Conservation (phyloP, 1,140 invertebrate genomes). For the Pogonus chalceus region DNA sequence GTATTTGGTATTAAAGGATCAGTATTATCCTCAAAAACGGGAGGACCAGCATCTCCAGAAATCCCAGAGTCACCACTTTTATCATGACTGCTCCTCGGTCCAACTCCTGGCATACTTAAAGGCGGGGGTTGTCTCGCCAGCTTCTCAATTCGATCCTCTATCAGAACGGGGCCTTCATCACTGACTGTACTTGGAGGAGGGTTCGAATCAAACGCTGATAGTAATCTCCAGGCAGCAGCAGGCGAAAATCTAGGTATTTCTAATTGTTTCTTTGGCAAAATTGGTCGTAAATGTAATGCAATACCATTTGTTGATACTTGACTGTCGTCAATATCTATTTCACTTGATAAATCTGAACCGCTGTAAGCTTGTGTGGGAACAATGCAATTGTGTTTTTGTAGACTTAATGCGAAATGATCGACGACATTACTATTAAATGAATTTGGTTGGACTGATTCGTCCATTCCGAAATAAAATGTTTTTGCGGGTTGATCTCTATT, state of each 20-base stretch:
- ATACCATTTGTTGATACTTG: slow-evolving; percentile 42
- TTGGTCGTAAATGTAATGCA: slow-evolving; percentile 60
- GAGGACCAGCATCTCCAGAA: slow-evolving; percentile 50
- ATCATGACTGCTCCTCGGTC: slow-evolving; percentile 41
- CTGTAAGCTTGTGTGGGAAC: slow-evolving; percentile 34
- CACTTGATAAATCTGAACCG: slow-evolving; percentile 43
- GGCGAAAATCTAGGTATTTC: slow-evolving; percentile 71
- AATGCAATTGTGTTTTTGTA: slow-evolving; percentile 13
- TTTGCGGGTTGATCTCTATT: slow-evolving; percentile 42
- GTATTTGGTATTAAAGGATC: not conserved
- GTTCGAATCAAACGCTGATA: slow-evolving; percentile 39
- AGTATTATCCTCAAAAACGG: slow-evolving; percentile 19
- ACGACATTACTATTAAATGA: slow-evolving; percentile 12
- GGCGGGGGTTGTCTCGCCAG: slow-evolving; percentile 42
- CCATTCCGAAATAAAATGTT: slow-evolving; percentile 71
- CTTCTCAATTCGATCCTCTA: slow-evolving; percentile 45
- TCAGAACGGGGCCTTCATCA: slow-evolving; percentile 30
- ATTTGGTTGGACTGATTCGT: slow-evolving; percentile 32
- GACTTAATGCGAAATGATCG: slow-evolving; percentile 14
- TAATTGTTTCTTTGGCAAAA: slow-evolving; percentile 62
- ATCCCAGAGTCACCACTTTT: slow-evolving; percentile 73
- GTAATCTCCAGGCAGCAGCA: slow-evolving; percentile 66
- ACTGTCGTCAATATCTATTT: slow-evolving; percentile 34
- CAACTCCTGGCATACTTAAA: slow-evolving; percentile 29
- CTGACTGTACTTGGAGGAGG: slow-evolving; percentile 18